phyloP scores from a whole-genome alignment of 2,113 vertebrate species.

The Tachycineta bicolor region DNA sequence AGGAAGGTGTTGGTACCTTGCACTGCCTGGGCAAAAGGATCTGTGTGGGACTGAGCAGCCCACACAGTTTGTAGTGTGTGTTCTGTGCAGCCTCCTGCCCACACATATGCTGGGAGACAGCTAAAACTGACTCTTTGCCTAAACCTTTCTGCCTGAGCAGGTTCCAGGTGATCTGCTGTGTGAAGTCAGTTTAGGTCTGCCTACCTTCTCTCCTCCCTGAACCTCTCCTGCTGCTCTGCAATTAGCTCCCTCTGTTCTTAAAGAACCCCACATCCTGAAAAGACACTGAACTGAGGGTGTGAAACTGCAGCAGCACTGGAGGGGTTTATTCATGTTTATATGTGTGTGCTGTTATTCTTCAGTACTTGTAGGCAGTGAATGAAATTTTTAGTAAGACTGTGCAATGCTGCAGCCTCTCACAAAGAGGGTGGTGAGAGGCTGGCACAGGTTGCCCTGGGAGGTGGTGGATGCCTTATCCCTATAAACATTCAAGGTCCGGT shows the following conservation, averaged over 20 bases:
- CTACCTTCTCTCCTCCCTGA: not conserved
- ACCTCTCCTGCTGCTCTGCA: too few species aligned
- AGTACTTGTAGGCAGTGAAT: not conserved
- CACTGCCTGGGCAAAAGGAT: not conserved
- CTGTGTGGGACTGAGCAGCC: not conserved
- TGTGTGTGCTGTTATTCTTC: not conserved
- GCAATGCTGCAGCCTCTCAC: not conserved
- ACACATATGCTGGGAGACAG: not conserved
- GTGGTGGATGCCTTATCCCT: not conserved
- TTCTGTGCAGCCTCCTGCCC: not conserved
- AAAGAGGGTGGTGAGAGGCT: not conserved
- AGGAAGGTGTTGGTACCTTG: not conserved
- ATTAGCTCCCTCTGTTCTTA: not conserved
- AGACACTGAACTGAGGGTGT: not conserved
- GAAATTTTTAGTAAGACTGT: not conserved
- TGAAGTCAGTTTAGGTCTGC: not conserved
- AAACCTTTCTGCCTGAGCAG: not conserved
- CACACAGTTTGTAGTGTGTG: too few species aligned
- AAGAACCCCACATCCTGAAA: fast-evolving
- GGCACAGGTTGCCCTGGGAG: not conserved
- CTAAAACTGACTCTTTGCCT: not conserved
- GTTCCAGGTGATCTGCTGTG: too few species aligned
- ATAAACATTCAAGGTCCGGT: not conserved
- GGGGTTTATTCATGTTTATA: not conserved
- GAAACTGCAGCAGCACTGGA: not conserved